Evolutionary conservation across 2,113 vertebrate species (phyloP), one percentile per base, ranked within the genome.

Genomic region (Sorex araneus): DNA sequence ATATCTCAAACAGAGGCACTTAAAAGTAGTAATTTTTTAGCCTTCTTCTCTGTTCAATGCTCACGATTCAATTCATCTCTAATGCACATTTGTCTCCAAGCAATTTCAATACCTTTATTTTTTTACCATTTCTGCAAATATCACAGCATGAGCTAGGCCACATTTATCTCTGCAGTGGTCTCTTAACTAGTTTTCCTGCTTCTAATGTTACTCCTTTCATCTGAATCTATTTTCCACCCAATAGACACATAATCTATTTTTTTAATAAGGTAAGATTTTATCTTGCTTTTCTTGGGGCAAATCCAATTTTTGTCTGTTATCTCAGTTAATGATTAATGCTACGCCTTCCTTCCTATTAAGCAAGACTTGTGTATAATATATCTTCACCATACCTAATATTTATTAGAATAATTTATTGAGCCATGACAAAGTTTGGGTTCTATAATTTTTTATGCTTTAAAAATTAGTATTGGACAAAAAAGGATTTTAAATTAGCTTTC

Each of bases 381-480:
- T 43, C 69, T 80, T 69, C 27, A 90, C 3, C 28, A 1, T 80
- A 40, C 43, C 5, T 78, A 36, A 75, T 84, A 89, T 6, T 73
- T 54, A 84, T 80, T 94, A 88, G 79, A 57, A 15, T 87, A 79
- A 74, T 80, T 79, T 84, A 80, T 85, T 94, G 28, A 75, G 2
- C 40, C n/a, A 32, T 34, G 2, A 28, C 21, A 75, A 28, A 43
- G 27, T 10, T 30, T 67, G 32, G 15, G 73, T 85, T 2, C 15
- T 64, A 36, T 60, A 47, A 40, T 32, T 30, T 92, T 89, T 67
- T 9, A 40, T 7, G 40, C 40, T 40, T 40, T 40, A 40, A 40
- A 40, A 40, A 40, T 40, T 40, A 60, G 21, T 60, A 60, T 21
- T 60, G 21, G 12, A 34, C 47, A 15, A 50, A 60, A 60, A 28